Conservation (phyloP, 2,888 invertebrate species). For the Meiosimyza decipiens region DNA sequence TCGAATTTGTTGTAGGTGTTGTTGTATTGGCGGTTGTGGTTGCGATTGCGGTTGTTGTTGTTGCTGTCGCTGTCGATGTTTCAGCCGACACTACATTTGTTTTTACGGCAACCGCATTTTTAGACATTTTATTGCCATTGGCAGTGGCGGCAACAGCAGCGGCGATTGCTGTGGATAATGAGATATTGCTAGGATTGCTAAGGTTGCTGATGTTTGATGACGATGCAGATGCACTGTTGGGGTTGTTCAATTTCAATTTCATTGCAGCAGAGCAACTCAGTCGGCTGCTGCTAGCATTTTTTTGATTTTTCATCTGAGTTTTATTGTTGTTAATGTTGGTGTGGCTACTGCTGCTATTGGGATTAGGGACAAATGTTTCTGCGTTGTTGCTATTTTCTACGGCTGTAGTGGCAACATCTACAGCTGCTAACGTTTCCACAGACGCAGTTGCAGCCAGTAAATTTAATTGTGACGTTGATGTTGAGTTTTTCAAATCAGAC, state of each 20-base stretch:
- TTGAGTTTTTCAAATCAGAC: not conserved
- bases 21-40: constrained; percentile 43
- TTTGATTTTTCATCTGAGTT: constrained; percentile 19
- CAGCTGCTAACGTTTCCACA: not conserved
- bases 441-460: not conserved
- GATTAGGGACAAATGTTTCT: not conserved
- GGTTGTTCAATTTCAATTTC: constrained; percentile 23
- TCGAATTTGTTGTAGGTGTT: constrained; percentile 40
- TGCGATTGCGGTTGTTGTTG: constrained; percentile 40
- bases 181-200: constrained; percentile 31
- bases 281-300: constrained; percentile 7
- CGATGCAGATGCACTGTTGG: constrained; percentile 6
- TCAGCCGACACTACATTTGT: constrained; percentile 41
- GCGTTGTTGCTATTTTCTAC: not conserved
- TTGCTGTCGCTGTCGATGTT: constrained; percentile 37
- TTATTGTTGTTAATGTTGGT: constrained; percentile 17
- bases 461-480: constrained; percentile 9
- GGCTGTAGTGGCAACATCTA: too few relatives aligned
- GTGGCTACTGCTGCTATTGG: not conserved
- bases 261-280: not conserved
- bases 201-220: too few relatives aligned
- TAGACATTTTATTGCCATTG: constrained; percentile 59
- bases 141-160: constrained; percentile 44
- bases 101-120: constrained; percentile 49
- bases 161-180: constrained; percentile 6